Percentiles rank a stretch among this genome's conserved stretches.
These are phyloP conservation scores for Hanleya hanleyi DNA, from an alignment of 2,888 invertebrate species.

Conservation along the genomic window DNA sequence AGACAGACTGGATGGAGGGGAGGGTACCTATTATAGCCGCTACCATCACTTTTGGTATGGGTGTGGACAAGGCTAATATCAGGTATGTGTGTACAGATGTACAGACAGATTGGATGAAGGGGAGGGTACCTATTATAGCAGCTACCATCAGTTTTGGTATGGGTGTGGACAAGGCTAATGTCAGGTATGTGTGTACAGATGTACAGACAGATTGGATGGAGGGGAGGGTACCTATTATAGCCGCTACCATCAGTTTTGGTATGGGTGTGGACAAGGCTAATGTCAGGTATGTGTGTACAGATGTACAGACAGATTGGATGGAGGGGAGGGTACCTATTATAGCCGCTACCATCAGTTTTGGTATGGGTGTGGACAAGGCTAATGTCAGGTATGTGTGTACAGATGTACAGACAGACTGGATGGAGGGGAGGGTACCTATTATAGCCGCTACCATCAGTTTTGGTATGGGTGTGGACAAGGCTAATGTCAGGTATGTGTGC, in stretches of 20 bases:
- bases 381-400: slow-evolving; percentile 90
- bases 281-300: slow-evolving; percentile 87
- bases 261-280: slow-evolving; percentile 99
- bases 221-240: slow-evolving; percentile 91
- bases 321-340: slow-evolving; percentile 90
- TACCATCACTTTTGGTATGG: slow-evolving; percentile 99
- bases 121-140: slow-evolving; percentile 90
- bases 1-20: slow-evolving; percentile 94
- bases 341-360: slow-evolving; percentile 97
- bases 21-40: slow-evolving; percentile 93
- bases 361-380: slow-evolving; percentile 99
- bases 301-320: slow-evolving; percentile 94
- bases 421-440: slow-evolving; percentile 88
- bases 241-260: slow-evolving; percentile 98
- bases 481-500: slow-evolving; percentile 89
- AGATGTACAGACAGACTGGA: slow-evolving; percentile 93
- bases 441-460: slow-evolving; percentile 98
- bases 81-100: slow-evolving; percentile 84
- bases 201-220: slow-evolving; percentile 95
- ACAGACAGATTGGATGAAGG: slow-evolving; percentile 94
- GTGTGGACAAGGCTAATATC: slow-evolving; percentile 96
- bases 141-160: slow-evolving; percentile 99
- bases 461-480: slow-evolving; percentile 99
- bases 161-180: slow-evolving; percentile 99
- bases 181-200: too few species aligned